Evolutionary conservation across 2,113 vertebrate species (phyloP).

Genomic region (Triplophysa dalaica): DNA sequence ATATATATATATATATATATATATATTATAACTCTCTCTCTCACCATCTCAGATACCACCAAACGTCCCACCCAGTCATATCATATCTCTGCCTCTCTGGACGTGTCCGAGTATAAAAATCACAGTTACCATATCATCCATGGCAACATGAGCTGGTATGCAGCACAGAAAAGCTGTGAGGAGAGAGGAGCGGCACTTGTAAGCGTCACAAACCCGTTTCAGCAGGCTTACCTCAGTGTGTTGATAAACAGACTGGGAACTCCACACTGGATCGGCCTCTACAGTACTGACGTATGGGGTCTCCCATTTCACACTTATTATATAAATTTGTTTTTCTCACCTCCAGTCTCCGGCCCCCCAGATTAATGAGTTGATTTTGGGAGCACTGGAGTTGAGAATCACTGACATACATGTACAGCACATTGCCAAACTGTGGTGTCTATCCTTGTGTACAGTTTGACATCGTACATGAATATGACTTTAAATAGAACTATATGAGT

Average conservation of each 20-base stretch:
- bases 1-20: no score
- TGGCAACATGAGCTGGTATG: constrained; percentile 90
- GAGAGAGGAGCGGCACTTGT: constrained; percentile 78
- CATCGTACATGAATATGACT: no score
- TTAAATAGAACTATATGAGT: no score
- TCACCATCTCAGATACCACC: constrained; percentile 64
- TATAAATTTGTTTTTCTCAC: background rate
- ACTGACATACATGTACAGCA: no score
- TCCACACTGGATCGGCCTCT: constrained; percentile 90
- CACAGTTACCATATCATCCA: constrained; percentile 82
- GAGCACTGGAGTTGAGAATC: no score
- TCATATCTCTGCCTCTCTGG: constrained; percentile 71
- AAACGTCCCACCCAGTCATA: constrained; percentile 72
- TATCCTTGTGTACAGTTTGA: no score
- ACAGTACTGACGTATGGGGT: constrained; percentile 82
- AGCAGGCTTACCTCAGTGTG: constrained; percentile 91
- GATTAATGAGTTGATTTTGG: no score
- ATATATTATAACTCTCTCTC: background rate
- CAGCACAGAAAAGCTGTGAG: constrained; percentile 80
- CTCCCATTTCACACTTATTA: constrained; percentile 1
- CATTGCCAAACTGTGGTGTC: no score
- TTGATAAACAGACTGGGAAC: constrained; percentile 80
- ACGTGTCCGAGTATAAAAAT: constrained; percentile 82
- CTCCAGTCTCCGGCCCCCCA: no score
- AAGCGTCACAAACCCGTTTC: constrained; percentile 86